Evolutionary conservation across 2,888 invertebrate genomes (phyloP).

Genomic region (Acanthacorydalis orientalis): DNA sequence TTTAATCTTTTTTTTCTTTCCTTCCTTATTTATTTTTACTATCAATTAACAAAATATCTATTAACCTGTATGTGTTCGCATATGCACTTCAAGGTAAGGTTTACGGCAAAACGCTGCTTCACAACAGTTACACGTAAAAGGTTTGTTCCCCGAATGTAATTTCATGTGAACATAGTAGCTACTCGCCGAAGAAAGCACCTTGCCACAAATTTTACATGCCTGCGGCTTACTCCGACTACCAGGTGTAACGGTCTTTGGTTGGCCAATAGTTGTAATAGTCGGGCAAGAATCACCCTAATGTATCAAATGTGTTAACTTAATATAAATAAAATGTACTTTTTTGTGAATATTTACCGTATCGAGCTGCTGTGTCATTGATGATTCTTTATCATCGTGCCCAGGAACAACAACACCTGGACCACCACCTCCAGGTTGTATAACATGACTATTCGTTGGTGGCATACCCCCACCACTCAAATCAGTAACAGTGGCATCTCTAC

Average conservation of each 20-base stretch:
- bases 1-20: too few relatives aligned
- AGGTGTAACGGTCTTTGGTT: too few relatives aligned
- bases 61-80: constrained; percentile 57
- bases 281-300: too few relatives aligned
- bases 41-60: background rate
- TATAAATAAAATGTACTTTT: background rate
- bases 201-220: constrained; percentile 62
- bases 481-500: background rate
- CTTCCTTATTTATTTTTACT: background rate
- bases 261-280: too few relatives aligned
- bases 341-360: background rate
- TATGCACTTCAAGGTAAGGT: constrained; percentile 64
- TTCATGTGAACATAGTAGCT: constrained; percentile 74
- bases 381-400: background rate
- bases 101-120: constrained; percentile 67
- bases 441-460: background rate
- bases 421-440: background rate
- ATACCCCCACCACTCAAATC: background rate
- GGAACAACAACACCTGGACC: background rate
- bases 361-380: background rate
- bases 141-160: constrained; percentile 63
- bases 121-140: constrained; percentile 60
- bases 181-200: constrained; percentile 57
- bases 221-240: constrained; percentile 36
- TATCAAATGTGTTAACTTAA: background rate